A percentile compares a stretch with the other conserved stretches of the same genome.
phyloP scores from a whole-genome alignment of 2,797 vertebrate genomes.

The Halcyon leucocephala region DNA sequence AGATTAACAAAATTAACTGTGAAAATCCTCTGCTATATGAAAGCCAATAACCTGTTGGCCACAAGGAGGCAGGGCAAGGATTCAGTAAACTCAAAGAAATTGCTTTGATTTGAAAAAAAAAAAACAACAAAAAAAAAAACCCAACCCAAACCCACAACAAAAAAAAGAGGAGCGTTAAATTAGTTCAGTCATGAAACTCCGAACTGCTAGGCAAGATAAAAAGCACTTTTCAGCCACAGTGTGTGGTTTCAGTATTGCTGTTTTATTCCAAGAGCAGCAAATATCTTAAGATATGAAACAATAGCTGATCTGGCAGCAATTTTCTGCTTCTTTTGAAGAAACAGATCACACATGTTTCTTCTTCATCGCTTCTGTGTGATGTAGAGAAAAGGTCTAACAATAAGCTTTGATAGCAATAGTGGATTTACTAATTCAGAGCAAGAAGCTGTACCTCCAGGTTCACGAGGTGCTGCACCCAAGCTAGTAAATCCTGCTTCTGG shows the following conservation, averaged over 20 bases:
- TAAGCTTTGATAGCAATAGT: background rate
- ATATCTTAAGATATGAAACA: constrained; percentile 53
- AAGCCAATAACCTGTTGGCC: constrained; percentile 57
- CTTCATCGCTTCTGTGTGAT: constrained; percentile 33
- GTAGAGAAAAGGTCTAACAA: background rate
- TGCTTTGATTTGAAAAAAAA: background rate
- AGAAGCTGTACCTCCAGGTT: background rate
- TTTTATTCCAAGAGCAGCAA: constrained; percentile 68
- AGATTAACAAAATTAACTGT: constrained; percentile 71
- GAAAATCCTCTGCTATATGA: constrained; percentile 49
- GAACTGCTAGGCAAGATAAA: constrained; percentile 41
- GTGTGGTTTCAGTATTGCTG: constrained; percentile 39
- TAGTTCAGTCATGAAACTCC: constrained; percentile 1
- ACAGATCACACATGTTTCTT: constrained; percentile 26
- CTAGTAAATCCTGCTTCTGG: background rate
- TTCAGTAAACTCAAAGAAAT: constrained; percentile 11
- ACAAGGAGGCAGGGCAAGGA: constrained; percentile 70
- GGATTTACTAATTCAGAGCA: constrained; percentile 15
- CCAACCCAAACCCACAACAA: background rate
- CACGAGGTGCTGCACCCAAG: background rate
- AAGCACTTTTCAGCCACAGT: constrained; percentile 38
- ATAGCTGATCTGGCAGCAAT: constrained; percentile 66
- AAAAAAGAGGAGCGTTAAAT: background rate
- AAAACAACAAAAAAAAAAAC: background rate
- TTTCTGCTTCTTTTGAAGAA: constrained; percentile 54